Evolutionary conservation across 2,797 vertebrate species (phyloP).

Genomic region (Cottoperca gobio): DNA sequence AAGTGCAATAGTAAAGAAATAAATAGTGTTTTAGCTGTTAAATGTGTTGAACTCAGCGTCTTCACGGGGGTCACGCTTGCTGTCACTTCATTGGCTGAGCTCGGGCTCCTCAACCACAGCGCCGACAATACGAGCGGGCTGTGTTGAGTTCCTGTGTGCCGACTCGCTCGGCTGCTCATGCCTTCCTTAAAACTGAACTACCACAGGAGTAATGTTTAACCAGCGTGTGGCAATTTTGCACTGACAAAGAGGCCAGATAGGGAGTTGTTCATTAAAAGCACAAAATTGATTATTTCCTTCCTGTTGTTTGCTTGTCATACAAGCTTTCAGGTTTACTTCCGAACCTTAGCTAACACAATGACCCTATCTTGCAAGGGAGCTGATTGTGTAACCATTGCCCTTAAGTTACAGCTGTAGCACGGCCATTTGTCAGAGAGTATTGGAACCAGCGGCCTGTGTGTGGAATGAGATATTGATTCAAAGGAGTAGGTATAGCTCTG

Average conservation of each 20-base stretch:
- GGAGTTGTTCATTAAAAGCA: constrained; percentile 91
- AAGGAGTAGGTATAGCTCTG: constrained; percentile 45
- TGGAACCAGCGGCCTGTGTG: constrained; percentile 62
- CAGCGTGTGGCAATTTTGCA: constrained; percentile 86
- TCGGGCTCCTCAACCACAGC: constrained; percentile 17
- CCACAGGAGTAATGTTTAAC: constrained; percentile 88
- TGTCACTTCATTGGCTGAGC: constrained; percentile 26
- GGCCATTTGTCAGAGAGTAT: constrained; percentile 56
- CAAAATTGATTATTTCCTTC: constrained; percentile 98
- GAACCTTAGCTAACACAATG: constrained; percentile 85
- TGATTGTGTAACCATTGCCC: constrained; percentile 88
- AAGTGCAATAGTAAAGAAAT: constrained; percentile 14
- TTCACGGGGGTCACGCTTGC: constrained; percentile 22
- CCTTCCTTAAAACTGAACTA: constrained; percentile 65
- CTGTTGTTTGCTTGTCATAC: constrained; percentile 91
- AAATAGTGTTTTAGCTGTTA: constrained; percentile 2
- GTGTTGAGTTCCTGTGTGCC: constrained; percentile 61
- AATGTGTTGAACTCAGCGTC: constrained; percentile 5
- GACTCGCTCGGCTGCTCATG: constrained; percentile 59
- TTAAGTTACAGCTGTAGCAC: constrained; percentile 74
- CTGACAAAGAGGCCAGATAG: constrained; percentile 81
- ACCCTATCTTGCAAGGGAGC: constrained; percentile 87
- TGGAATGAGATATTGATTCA: constrained; percentile 74
- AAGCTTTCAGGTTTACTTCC: constrained; percentile 89
- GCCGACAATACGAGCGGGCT: constrained; percentile 34